Evolutionary conservation across 2,888 invertebrate genomes (phyloP).

Genomic region (Parapristionchus giblindavisi): DNA sequence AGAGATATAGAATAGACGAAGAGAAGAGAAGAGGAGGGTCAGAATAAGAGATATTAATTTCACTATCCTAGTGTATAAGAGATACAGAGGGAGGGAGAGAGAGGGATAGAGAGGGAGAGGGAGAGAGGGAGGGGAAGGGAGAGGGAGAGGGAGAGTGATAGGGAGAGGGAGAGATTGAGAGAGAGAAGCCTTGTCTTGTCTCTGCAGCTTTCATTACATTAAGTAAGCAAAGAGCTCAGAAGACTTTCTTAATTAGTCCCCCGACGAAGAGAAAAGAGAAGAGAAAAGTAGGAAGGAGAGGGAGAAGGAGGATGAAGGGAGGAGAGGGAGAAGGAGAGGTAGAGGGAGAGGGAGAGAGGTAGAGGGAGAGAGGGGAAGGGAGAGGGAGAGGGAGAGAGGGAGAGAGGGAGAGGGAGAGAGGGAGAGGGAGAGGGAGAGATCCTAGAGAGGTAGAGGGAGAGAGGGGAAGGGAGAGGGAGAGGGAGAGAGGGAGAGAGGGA

Average conservation of each 20-base stretch:
- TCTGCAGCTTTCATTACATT: slow-evolving; percentile 36
- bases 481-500: slow-evolving; percentile 12
- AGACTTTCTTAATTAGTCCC: slow-evolving; percentile 38
- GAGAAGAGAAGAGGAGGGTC: background rate
- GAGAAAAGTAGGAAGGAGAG: slow-evolving; percentile 24
- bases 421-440: background rate
- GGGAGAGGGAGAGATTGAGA: background rate
- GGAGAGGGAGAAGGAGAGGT: slow-evolving; percentile 4
- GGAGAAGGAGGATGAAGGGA: slow-evolving; percentile 7
- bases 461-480: slow-evolving; percentile 19
- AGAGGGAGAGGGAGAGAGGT: slow-evolving; percentile 2
- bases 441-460: background rate
- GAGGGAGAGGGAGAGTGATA: background rate
- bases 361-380: background rate
- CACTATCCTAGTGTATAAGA: slow-evolving; percentile 8
- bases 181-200: background rate
- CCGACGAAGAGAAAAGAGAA: slow-evolving; percentile 26
- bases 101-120: background rate
- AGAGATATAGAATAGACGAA: slow-evolving; percentile 12
- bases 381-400: background rate
- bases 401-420: background rate
- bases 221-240: slow-evolving; percentile 39
- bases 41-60: slow-evolving; percentile 27
- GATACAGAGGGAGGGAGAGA: background rate
- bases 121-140: background rate